These are phyloP conservation scores for Cardiocondyla obscurior DNA, from an alignment of 1,140 invertebrate species.

Conservation along the genomic window DNA sequence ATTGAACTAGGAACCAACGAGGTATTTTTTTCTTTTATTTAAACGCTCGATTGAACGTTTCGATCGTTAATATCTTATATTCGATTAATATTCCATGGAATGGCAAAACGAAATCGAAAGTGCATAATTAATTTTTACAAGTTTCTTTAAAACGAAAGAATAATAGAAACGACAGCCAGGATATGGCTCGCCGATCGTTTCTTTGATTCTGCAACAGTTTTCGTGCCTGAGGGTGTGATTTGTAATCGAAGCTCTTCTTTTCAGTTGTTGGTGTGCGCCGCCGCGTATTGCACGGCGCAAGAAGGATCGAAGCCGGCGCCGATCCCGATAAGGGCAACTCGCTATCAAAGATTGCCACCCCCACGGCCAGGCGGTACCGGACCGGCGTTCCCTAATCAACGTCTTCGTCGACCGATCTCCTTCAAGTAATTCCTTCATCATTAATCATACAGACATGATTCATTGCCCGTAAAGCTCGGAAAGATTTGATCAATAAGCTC, in stretches of 20 bases:
- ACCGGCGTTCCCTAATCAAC: constrained; percentile 65
- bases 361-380: constrained; percentile 30
- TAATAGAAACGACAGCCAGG: too few relatives aligned
- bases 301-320: constrained; percentile 27
- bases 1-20: background rate
- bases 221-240: too few relatives aligned
- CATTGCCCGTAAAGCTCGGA: background rate
- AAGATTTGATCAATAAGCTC: background rate
- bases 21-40: background rate
- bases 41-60: background rate
- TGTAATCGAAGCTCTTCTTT: background rate
- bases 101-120: background rate
- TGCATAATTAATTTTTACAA: background rate
- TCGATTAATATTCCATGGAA: background rate
- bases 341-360: constrained; percentile 55
- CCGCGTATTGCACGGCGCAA: constrained; percentile 64
- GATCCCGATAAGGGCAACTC: constrained; percentile 47
- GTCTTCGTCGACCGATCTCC: constrained; percentile 67
- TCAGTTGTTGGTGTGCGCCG: constrained; percentile 72
- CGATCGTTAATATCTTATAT: background rate
- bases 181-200: too few relatives aligned
- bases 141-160: background rate
- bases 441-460: constrained; percentile 40
- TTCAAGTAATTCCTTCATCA: constrained; percentile 60
- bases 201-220: too few relatives aligned